A percentile compares a stretch with the other conserved stretches of the same genome.
phyloP scores from a whole-genome alignment of 2,888 invertebrate species.

The Cetonia aurata region DNA sequence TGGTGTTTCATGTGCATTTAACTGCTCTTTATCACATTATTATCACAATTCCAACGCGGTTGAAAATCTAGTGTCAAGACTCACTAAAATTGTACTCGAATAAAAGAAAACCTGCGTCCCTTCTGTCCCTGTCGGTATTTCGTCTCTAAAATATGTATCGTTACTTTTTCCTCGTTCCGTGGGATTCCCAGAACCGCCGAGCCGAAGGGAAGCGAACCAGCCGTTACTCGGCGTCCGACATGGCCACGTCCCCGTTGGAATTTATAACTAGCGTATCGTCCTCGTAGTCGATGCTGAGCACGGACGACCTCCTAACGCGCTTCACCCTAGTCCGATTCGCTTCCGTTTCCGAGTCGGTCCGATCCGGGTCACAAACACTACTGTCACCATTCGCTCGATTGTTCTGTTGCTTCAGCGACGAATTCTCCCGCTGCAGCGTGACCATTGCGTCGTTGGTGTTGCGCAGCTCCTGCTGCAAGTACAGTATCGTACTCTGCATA shows the following conservation, averaged over 20 bases:
- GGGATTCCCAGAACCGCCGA: background rate
- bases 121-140: constrained; percentile 1
- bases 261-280: constrained; percentile 80
- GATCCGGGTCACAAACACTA: constrained; percentile 63
- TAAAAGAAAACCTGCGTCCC: constrained; percentile 37
- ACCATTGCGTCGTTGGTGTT: constrained; percentile 76
- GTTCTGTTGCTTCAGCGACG: constrained; percentile 58
- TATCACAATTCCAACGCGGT: constrained; percentile 29
- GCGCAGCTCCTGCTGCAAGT: constrained; percentile 92
- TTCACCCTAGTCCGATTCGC: constrained; percentile 70
- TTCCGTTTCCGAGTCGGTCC: constrained; percentile 66
- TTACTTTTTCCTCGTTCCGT: background rate
- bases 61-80: constrained; percentile 8
- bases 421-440: constrained; percentile 74
- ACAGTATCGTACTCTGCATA: constrained; percentile 97
- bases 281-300: constrained; percentile 80
- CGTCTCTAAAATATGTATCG: background rate
- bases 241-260: constrained; percentile 75
- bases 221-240: constrained; percentile 63
- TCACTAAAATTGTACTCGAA: constrained; percentile 18
- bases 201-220: background rate
- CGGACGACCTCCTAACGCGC: constrained; percentile 79
- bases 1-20: no score
- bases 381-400: constrained; percentile 57
- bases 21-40: constrained; percentile 26